Evolutionary conservation across 2,797 vertebrate species (phyloP).

Genomic region (Anniella stebbinsi): DNA sequence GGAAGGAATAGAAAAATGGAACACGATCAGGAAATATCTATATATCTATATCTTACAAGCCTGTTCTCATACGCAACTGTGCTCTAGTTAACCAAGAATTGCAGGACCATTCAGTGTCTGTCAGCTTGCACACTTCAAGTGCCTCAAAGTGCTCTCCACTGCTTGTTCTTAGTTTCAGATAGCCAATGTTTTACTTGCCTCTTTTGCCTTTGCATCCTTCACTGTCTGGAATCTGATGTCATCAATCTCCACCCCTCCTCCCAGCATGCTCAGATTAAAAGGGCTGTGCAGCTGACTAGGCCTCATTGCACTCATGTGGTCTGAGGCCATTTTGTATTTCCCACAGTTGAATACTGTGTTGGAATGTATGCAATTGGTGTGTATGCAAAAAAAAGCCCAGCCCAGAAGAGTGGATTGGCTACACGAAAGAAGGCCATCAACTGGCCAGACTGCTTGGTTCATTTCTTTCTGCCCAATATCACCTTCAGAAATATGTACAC

Average conservation of each 20-base stretch:
- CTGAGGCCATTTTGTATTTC: conserved; percentile 11
- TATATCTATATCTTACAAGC: background rate
- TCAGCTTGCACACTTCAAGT: background rate
- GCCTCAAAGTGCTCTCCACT: background rate
- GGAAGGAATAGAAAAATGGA: background rate
- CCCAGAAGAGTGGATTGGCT: conserved; percentile 2
- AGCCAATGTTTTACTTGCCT: background rate
- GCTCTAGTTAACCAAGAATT: conserved; percentile 2
- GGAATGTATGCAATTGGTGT: background rate
- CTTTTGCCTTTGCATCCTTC: background rate
- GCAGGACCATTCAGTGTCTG: background rate
- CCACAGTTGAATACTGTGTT: background rate
- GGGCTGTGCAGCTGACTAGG: background rate
- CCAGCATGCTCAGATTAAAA: conserved; percentile 10
- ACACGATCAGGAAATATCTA: too few relatives aligned
- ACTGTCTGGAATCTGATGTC: background rate
- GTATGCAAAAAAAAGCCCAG: conserved; percentile 15
- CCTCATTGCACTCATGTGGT: conserved; percentile 13
- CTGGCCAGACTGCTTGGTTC: background rate
- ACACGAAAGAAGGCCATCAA: conserved; percentile 19
- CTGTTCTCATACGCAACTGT: background rate
- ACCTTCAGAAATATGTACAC: background rate
- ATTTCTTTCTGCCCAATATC: background rate
- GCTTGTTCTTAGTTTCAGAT: background rate
- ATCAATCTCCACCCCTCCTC: background rate